phyloP scores from a whole-genome alignment of 2,113 vertebrate species.

The Formicarius rufipectus region DNA sequence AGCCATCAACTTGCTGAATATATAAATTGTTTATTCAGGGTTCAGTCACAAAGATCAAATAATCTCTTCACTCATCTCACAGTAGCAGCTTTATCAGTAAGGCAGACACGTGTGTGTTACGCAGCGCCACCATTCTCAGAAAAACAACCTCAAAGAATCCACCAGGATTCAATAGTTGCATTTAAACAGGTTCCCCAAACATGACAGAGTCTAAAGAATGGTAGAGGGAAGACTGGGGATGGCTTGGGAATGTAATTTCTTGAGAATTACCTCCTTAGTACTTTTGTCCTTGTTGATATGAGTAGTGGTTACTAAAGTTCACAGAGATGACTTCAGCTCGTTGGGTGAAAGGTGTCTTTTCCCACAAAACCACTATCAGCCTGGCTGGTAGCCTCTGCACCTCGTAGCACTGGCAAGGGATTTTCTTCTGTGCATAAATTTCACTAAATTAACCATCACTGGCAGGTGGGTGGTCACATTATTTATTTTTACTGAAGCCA shows the following conservation, averaged over 20 bases:
- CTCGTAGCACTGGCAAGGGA: neutral
- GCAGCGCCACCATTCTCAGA: neutral
- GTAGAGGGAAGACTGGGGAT: neutral
- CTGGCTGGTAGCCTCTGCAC: neutral
- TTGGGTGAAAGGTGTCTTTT: neutral
- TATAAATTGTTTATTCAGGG: neutral
- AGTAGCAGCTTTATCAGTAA: neutral
- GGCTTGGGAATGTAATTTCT: no score
- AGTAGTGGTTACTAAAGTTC: neutral
- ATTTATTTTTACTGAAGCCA: neutral
- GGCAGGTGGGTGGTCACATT: neutral
- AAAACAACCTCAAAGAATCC: neutral
- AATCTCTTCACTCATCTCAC: neutral
- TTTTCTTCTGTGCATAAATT: constrained; percentile 27
- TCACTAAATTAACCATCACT: constrained; percentile 7
- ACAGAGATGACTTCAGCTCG: neutral
- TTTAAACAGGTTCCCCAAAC: neutral
- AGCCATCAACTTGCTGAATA: neutral
- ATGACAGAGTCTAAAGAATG: neutral
- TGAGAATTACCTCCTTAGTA: no score
- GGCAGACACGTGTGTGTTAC: neutral
- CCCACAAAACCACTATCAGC: neutral
- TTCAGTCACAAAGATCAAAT: neutral
- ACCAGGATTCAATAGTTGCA: neutral
- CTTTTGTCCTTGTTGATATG: neutral